Base-by-base conservation (phyloP, 2,797 vertebrate genomes). In the Tapera naevia region DNA sequence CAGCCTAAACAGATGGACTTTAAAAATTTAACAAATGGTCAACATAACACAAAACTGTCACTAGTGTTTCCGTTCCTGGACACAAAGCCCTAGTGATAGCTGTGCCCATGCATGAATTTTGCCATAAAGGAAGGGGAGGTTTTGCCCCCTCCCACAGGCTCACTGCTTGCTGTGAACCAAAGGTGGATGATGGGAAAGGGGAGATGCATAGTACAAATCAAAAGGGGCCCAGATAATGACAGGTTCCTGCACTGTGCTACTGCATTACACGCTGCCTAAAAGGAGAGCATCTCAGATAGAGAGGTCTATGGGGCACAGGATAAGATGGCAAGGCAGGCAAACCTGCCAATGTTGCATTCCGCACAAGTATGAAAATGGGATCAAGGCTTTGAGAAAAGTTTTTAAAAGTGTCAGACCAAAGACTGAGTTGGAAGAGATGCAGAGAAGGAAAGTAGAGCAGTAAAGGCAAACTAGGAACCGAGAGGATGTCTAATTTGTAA, bases 1-100 rank as follows among this genome's bases (percentile, higher is more conserved):
- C 70, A 72, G 71, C 71, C 67, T 43, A 37, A 92, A 86, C 74
- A 95, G 94, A 81, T 94, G 93, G 88, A 78, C 57, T 84, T 82
- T 74, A 81, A 89, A 88, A 67, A 86, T 88, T 74, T 82, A 91
- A 86, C 54, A 88, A 95, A 84, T 33, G 24, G 54, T 86, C 85
- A 94, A 6, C 78, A 73, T 32, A 83, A 60, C 22, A 51, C 66
- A 58, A 41, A 50, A 53, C 23, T n/a, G 46, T 80, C 5, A 2
- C 74, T 41, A n/a, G 27, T 4, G 2, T 51, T 92, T 75, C 74
- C 83, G 71, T 80, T 88, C 64, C 73, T 82, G 51, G 24, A 58
- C 73, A 84, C 45, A 92, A 86, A 78, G 70, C 43, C 39, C 10
- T 23, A 16, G 57, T 41, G 30, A 74, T 65, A 71, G 45, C 25